Evolutionary conservation across 2,113 vertebrate species (phyloP), one percentile per base, ranked within the genome.

Genomic region (Lycaon pictus): DNA sequence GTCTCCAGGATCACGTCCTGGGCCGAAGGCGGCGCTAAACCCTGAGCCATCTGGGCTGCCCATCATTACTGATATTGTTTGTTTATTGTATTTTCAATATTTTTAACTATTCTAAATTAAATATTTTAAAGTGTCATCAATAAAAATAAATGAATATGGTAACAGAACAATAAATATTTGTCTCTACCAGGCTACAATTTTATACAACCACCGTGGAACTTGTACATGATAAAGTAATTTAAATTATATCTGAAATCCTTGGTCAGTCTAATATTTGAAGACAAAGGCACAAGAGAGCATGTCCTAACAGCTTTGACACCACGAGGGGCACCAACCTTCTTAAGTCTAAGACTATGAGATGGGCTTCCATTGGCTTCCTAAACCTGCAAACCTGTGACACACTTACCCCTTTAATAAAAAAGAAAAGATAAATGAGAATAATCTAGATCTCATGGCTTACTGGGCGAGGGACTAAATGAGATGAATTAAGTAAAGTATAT

Each of bases 71-170:
- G 27, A 96, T 74, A 69, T 11, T 67, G 20, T 20, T 43, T 81
- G 23, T 90, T 96, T 67, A 35, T 23, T 88, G 4, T 37, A 62
- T 83, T 76, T 93, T 81, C 32, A 77, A n/a, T 56, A 35, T 55
- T 90, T 90, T 67, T 80, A 72, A 90, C 81, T 94, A 74, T 51
- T 77, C 22, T 25, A 92, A 91, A 13, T 53, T 58, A 65, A 86
- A 72, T 77, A 62, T 17, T 58, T 43, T 37, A 20, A 94, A 84
- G 43, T 79, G 4, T 69, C 37, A 89, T n/a, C 79, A 27, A 88
- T 51, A 81, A 53, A 88, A 95, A 89, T 58, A 53, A 79, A 53
- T 72, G 20, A 92, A 76, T 87, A 9, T 25, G 69, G 17, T 56
- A 79, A 22, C 35, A 20, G 76, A 93, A 83, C 32, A 90, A 79